These are phyloP conservation scores for Neotoma lepida DNA, from an alignment of 2,113 vertebrate genomes.

Conservation along the genomic window DNA sequence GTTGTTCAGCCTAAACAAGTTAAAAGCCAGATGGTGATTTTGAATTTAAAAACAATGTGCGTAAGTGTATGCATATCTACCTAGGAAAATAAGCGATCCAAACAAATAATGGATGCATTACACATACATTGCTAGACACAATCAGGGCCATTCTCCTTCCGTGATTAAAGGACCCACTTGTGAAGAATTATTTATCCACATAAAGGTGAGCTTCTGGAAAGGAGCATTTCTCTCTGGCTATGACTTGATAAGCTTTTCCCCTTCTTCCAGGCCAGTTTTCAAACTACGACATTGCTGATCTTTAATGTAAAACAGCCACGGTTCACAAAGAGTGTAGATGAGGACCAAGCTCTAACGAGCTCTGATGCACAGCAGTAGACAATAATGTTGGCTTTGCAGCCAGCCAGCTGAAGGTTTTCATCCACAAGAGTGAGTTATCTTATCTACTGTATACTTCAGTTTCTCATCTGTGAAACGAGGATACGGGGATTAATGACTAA, in stretches of 20 bases:
- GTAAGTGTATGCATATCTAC: background rate
- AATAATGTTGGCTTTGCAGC: background rate
- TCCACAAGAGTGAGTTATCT: background rate
- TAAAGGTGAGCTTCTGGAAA: background rate
- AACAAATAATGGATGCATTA: background rate
- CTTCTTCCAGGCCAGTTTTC: background rate
- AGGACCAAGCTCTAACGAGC: background rate
- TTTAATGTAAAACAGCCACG: background rate
- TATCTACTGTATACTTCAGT: background rate
- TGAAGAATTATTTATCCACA: background rate
- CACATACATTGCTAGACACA: background rate
- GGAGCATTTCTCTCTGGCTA: background rate
- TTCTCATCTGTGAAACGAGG: background rate
- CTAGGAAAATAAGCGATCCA: slow-evolving; percentile 18
- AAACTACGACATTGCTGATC: background rate
- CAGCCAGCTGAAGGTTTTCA: background rate
- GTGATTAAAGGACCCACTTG: slow-evolving; percentile 14
- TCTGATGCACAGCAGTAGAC: background rate
- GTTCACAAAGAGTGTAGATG: background rate
- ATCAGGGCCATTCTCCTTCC: background rate
- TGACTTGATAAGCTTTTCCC: background rate
- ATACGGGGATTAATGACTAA: background rate
- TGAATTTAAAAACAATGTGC: slow-evolving; percentile 39
- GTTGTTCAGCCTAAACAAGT: slow-evolving; percentile 36
- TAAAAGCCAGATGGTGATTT: slow-evolving; percentile 54